phyloP scores from a whole-genome alignment of 2,113 vertebrate species.

The Pluvialis apricaria region DNA sequence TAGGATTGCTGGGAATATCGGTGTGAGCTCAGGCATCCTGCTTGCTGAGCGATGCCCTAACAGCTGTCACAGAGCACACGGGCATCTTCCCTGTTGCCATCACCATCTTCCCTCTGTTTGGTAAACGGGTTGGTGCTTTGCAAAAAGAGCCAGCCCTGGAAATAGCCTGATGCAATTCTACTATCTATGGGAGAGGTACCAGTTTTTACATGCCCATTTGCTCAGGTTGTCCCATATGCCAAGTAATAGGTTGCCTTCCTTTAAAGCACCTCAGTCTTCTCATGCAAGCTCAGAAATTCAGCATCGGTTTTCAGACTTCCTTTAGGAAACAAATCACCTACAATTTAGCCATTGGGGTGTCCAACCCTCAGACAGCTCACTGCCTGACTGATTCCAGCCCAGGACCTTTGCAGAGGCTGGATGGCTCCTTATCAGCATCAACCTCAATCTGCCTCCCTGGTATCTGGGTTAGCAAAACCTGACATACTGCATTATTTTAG shows the following conservation, averaged over 20 bases:
- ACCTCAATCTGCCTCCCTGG: background rate
- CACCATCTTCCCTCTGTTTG: background rate
- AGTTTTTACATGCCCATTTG: fast-evolving
- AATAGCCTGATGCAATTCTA: background rate
- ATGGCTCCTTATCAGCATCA: background rate
- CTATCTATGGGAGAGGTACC: background rate
- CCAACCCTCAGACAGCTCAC: background rate
- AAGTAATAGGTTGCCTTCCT: background rate
- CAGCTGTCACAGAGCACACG: fast-evolving
- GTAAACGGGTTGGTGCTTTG: background rate
- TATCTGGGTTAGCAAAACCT: background rate
- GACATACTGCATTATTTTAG: background rate
- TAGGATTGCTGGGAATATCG: background rate
- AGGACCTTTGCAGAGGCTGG: background rate
- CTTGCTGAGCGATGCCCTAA: no score
- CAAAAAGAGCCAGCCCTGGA: background rate
- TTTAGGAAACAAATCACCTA: background rate
- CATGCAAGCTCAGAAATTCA: background rate
- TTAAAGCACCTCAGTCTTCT: background rate
- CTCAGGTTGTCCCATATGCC: background rate
- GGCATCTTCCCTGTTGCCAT: background rate
- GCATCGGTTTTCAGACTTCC: background rate
- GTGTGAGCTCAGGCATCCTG: background rate
- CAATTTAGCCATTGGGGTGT: background rate
- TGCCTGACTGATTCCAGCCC: background rate